Evolutionary conservation across 1,140 invertebrate species (phyloP), one percentile per base, ranked within the genome.

Genomic region (Thaumetopoea pityocampa): DNA sequence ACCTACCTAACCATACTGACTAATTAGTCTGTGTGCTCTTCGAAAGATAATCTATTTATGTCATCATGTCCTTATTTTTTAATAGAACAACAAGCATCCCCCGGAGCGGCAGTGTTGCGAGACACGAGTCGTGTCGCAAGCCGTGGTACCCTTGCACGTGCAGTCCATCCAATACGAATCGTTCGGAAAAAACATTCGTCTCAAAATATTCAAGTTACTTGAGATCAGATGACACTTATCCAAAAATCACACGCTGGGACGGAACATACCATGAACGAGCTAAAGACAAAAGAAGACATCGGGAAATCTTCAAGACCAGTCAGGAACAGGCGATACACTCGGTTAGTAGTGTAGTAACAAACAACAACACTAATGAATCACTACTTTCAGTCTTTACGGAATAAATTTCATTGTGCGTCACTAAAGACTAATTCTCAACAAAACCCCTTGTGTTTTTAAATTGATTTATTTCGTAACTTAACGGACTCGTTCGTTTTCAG

Each of bases 301-400:
- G 73, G 56, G 37, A 86, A 82, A 68, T 66, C 81, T 28, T 70
- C 71, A 45, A 77, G 87, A 37, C 88, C 87, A 26, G 87, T 88
- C 26, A 81, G 88, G 36, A 89, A 87, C 78, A 87, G 87, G 50
- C 73, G 87, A 51, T 85, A 88, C 59, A 87, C 87, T 60, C 73
- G 85, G 86, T 87, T 51, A 71, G 85, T 82, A 52, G 9, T 7
- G 3, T 7, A 9, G n/a, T 14, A 11, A 41, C 28, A 41, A 40
- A 40, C 27, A 41, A 17, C 15, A 42, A 43, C 16, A 44, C 30
- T 46, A 41, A 67, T 81, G 72, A 76, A 29, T 79, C 76, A 79
- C 65, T 59, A 61, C 45, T 72, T 78, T 82, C 63, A 76, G 63
- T 62, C 47, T 64, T 56, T n/a, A n/a, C 51, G 45, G 37, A 56